These are phyloP conservation scores for Idaea dimidiata DNA, from an alignment of 2,888 invertebrate species.

Conservation along the genomic window DNA sequence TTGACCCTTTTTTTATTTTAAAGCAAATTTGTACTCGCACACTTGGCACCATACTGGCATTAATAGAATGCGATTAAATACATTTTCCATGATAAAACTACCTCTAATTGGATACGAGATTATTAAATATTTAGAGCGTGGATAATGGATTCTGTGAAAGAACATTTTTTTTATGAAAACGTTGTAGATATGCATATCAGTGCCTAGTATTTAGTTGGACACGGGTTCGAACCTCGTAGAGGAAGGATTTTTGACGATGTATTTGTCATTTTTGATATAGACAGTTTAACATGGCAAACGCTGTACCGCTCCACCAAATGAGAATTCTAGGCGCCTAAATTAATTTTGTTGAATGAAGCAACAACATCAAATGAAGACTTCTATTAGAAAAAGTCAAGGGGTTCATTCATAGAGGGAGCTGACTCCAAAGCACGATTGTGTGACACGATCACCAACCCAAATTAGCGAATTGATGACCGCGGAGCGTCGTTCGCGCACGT, in stretches of 20 bases:
- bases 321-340: too few relatives aligned
- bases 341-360: neutral
- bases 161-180: neutral
- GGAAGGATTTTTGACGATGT: too few relatives aligned
- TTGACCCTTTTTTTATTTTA: conserved; percentile 18
- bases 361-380: neutral
- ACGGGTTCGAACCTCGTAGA: too few relatives aligned
- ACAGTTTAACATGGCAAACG: too few relatives aligned
- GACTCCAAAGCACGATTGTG: neutral
- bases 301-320: too few relatives aligned
- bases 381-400: neutral
- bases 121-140: neutral
- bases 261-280: too few relatives aligned
- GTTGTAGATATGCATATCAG: neutral
- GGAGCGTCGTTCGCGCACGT: neutral
- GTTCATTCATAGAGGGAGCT: neutral
- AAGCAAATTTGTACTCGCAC: conserved; percentile 24
- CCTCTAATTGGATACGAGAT: neutral
- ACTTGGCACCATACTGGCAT: conserved; percentile 17
- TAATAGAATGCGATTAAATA: conserved; percentile 29
- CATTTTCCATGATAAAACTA: conserved; percentile 8
- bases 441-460: neutral
- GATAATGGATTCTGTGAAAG: neutral
- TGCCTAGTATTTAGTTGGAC: too few relatives aligned
- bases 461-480: neutral